Evolutionary conservation across 2,797 vertebrate species (phyloP).

Genomic region (Fundulus diaphanus): DNA sequence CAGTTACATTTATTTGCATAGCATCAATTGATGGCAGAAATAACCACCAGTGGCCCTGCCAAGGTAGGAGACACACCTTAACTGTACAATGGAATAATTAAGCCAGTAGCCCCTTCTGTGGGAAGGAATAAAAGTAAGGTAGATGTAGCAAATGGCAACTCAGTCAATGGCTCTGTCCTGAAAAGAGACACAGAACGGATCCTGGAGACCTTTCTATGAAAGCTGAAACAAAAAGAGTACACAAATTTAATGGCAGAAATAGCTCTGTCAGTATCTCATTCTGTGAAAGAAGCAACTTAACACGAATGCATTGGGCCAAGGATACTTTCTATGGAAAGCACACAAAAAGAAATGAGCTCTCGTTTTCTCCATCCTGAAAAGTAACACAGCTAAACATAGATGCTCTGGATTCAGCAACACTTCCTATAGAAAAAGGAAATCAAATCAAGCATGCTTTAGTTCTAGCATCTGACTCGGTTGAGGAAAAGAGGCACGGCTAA

Average conservation of each 20-base stretch:
- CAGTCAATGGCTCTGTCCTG: neutral
- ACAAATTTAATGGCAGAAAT: neutral
- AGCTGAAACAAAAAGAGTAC: neutral
- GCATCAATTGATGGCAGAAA: neutral
- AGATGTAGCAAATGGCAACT: neutral
- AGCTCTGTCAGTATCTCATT: neutral
- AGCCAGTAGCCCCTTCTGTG: too few species aligned
- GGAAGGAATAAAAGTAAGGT: too few species aligned
- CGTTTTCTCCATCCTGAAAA: neutral
- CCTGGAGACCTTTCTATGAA: neutral
- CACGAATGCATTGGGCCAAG: neutral
- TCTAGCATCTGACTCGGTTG: neutral
- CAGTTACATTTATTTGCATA: neutral
- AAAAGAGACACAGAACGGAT: neutral
- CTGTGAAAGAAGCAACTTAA: neutral
- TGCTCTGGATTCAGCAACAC: neutral
- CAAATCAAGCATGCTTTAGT: neutral
- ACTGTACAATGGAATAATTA: too few species aligned
- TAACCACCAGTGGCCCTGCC: too few species aligned
- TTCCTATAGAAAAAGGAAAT: neutral
- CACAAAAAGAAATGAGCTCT: neutral
- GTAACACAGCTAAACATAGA: too few species aligned
- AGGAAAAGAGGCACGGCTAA: neutral
- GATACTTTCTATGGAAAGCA: neutral
- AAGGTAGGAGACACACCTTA: too few species aligned